A percentile compares a stretch with the other conserved stretches of the same genome.
Evolutionary conservation across 1,140 invertebrate genomes (phyloP).

Genomic region (Xylocopa sonorina): DNA sequence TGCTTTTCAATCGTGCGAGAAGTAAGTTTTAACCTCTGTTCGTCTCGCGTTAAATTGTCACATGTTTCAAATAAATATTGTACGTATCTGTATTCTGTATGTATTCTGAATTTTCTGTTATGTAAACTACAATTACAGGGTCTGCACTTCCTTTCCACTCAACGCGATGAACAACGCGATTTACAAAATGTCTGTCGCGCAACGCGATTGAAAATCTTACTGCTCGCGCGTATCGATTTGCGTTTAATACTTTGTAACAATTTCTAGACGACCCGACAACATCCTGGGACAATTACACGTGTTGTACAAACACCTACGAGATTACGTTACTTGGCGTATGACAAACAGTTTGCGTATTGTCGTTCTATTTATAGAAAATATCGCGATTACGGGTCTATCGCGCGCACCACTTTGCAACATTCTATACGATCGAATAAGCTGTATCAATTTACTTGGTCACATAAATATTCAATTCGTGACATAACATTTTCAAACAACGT

Average conservation of each 20-base stretch:
- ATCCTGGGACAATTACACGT: constrained; percentile 38
- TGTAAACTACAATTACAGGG: background rate
- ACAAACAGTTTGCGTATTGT: constrained; percentile 39
- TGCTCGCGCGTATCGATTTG: background rate
- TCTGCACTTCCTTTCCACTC: background rate
- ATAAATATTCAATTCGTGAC: background rate
- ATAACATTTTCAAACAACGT: constrained; percentile 32
- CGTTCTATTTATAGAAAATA: constrained; percentile 44
- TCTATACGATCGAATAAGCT: background rate
- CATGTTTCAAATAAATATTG: background rate
- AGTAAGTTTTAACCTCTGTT: too few relatives aligned
- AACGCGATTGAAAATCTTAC: background rate
- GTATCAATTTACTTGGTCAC: background rate
- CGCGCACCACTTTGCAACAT: background rate
- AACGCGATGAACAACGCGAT: background rate
- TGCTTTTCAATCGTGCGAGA: too few relatives aligned
- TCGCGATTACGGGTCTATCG: constrained; percentile 3
- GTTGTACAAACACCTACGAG: constrained; percentile 27
- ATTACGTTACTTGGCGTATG: background rate
- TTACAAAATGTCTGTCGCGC: too few relatives aligned
- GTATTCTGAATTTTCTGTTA: background rate
- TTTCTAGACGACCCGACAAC: constrained; percentile 4
- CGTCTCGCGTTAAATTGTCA: background rate
- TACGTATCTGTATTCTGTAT: too few relatives aligned
- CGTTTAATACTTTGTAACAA: background rate